These are phyloP conservation scores for Pipistrellus pygmaeus DNA, from an alignment of 2,797 vertebrate genomes.

Conservation along the genomic window DNA sequence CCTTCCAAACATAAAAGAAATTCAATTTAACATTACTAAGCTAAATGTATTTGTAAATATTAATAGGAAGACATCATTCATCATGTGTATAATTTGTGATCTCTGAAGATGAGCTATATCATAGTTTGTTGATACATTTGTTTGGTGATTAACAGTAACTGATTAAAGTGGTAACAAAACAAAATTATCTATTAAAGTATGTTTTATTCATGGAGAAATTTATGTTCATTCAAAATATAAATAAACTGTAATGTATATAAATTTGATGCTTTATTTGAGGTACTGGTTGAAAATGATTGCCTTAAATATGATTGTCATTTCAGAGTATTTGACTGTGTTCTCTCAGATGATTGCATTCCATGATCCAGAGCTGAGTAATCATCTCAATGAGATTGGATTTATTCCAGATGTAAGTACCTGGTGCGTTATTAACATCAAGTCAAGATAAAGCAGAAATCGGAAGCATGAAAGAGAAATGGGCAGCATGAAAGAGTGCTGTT, in stretches of 20 bases:
- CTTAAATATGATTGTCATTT: slow-evolving; percentile 80
- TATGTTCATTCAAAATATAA: background rate
- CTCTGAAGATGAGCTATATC: background rate
- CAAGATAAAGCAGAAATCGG: background rate
- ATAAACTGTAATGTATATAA: background rate
- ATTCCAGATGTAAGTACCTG: slow-evolving; percentile 97
- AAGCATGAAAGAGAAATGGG: background rate
- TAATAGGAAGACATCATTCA: slow-evolving; percentile 36
- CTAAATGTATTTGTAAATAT: slow-evolving; percentile 42
- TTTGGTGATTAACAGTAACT: slow-evolving; percentile 42
- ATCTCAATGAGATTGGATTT: slow-evolving; percentile 99
- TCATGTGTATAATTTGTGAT: background rate
- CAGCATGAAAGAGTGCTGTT: slow-evolving; percentile 14
- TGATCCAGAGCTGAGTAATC: slow-evolving; percentile 98
- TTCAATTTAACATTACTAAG: slow-evolving; percentile 24
- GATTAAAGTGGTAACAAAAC: slow-evolving; percentile 28
- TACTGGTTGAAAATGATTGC: background rate
- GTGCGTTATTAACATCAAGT: background rate
- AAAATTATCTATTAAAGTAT: background rate
- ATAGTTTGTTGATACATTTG: background rate
- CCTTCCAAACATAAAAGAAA: slow-evolving; percentile 40
- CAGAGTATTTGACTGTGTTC: slow-evolving; percentile 99
- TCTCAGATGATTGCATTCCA: slow-evolving; percentile 99
- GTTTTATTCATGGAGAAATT: slow-evolving; percentile 20
- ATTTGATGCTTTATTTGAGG: background rate